Evolutionary conservation across 2,888 invertebrate genomes (phyloP), one percentile per base, ranked within the genome.

Genomic region (Lamellibrachia columna): DNA sequence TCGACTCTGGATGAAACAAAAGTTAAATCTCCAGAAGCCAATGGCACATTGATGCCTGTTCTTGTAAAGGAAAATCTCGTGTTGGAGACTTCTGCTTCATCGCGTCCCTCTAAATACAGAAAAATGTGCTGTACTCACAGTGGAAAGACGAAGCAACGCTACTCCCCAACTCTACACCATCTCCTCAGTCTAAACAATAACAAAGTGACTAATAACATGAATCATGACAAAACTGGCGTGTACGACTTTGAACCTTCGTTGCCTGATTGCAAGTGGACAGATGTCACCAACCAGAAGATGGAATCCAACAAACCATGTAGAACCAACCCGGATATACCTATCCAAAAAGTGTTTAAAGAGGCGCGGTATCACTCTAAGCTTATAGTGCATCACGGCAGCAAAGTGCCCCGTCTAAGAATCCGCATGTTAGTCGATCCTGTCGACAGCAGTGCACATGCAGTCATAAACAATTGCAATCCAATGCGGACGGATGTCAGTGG

Each of bases 321-420:
- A 75, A n/a, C n/a, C 75, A 75, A 15, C 3, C 75, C 0, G 6
- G 75, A 22, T 4, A n/a, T 75, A 75, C 75, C 75, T 15, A 75
- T 75, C 22, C 75, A 75, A 22, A 75, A 75, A 22, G 75, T 75
- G 15, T 75, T 75, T 15, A 75, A 75, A 58, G 58, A 58, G 58
- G 58, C 58, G 8, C 58, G 58, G n/a, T 75, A 75, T 22, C 75
- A 75, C 75, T 75, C 75, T 22, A 75, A 75, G 22, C 22, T 75
- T 22, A 75, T 75, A 22, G 75, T 75, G 22, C 75, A 75, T 75
- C 75, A 75, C 75, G 75, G 75, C 22, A 75, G 75, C 75, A 75
- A 75, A 75, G 75, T 75, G 75, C 75, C 75, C 3, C 75, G 75
- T 75, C 75, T 75, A 75, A 75, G 75, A 75, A 75, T 75, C 75